A percentile compares a stretch with the other conserved stretches of the same genome.
These are phyloP conservation scores for Apodemus sylvaticus DNA, from an alignment of 2,113 vertebrate genomes.

Conservation along the genomic window DNA sequence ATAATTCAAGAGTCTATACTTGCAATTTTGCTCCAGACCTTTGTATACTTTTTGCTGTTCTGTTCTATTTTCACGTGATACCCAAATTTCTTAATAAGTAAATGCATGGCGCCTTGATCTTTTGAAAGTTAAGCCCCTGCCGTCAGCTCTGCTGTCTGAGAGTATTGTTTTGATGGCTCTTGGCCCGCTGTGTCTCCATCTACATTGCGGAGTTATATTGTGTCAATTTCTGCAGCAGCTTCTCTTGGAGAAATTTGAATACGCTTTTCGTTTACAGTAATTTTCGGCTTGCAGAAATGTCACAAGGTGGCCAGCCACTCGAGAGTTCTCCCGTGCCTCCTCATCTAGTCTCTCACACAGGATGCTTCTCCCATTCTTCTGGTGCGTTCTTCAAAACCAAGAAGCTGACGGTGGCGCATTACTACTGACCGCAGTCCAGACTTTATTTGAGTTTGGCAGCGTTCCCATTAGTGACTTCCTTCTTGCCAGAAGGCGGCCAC, in stretches of 20 bases:
- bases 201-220: slow-evolving; percentile 43
- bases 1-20: neutral
- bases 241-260: neutral
- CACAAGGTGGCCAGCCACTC: neutral
- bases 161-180: slow-evolving; percentile 11
- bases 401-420: slow-evolving; percentile 44
- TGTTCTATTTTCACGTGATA: neutral
- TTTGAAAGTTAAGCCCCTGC: neutral
- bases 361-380: neutral
- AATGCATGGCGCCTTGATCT: neutral
- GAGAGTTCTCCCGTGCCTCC: neutral
- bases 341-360: neutral
- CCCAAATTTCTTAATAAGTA: neutral
- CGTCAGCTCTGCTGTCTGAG: neutral
- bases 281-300: neutral
- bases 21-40: neutral
- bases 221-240: slow-evolving; percentile 10
- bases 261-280: neutral
- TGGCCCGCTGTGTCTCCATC: neutral
- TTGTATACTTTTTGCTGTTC: neutral
- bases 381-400: slow-evolving; percentile 46
- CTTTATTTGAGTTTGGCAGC: slow-evolving; percentile 55
- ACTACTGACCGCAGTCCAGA: slow-evolving; percentile 8
- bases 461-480: slow-evolving; percentile 22
- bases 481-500: neutral